Evolutionary conservation across 2,797 vertebrate genomes (phyloP), one percentile per base, ranked within the genome.

Genomic region (Periophthalmus magnuspinnatus): DNA sequence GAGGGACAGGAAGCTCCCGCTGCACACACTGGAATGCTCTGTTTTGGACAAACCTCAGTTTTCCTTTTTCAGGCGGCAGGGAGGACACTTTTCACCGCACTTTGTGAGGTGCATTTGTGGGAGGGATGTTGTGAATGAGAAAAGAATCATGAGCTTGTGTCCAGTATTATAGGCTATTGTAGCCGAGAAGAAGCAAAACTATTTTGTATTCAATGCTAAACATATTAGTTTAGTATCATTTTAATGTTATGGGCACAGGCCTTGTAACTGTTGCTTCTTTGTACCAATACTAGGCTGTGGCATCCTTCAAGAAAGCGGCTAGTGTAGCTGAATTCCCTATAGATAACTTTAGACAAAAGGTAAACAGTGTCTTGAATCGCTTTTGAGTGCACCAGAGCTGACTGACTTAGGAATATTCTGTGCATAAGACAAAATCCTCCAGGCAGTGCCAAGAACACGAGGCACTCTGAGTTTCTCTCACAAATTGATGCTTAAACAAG

Each of bases 361-460:
- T 90, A 87, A 91, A 88, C 76, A 75, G 69, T 73, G 68, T 77
- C 67, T 82, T 73, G 82, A 79, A 81, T 86, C 77, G 72, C 63
- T 65, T 75, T 36, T 80, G 50, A 65, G 58, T 74, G 74, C 76
- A 71, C 52, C 41, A 62, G 65, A 54, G 28, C 77, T 67, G 80
- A 75, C 67, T 81, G 73, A 84, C 76, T 84, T 85, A 87, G 72
- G 7, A 56, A 68, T 82, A 80, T 83, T 81, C 81, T 80, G 76
- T 88, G 54, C 72, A 62, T 36, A 72, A 75, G 80, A 91, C 79
- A 82, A 86, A 78, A 89, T 92, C 89, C 91, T 91, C 82, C 76
- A 89, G 81, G 86, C 81, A 5, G 86, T 68, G 58, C 57, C 56
- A 72, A 64, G 60, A 77, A 70, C 69, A 69, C 41, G 2, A 32